A percentile compares a stretch with the other conserved stretches of the same genome.
These are phyloP conservation scores for Parapristionchus giblindavisi DNA, from an alignment of 2,888 invertebrate genomes.

Conservation along the genomic window DNA sequence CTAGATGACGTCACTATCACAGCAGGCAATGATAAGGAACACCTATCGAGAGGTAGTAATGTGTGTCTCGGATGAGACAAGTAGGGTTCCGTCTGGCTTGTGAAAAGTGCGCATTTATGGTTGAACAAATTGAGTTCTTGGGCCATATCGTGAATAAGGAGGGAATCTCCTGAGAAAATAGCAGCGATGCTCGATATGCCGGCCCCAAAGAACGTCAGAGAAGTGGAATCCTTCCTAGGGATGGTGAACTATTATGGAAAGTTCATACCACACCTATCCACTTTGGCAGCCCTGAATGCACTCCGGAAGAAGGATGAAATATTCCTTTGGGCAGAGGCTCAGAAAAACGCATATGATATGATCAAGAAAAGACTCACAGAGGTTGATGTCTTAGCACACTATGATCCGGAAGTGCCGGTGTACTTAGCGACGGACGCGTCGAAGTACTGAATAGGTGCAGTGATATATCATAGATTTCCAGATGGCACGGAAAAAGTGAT, in stretches of 20 bases:
- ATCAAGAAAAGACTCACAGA: background rate
- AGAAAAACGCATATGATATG: background rate
- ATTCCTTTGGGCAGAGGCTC: background rate
- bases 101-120: constrained; percentile 57
- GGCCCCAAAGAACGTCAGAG: constrained; percentile 52
- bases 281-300: constrained; percentile 49
- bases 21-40: constrained; percentile 40
- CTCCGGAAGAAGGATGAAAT: constrained; percentile 39
- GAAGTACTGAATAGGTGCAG: constrained; percentile 50
- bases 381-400: constrained; percentile 44
- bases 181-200: constrained; percentile 58
- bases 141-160: constrained; percentile 51
- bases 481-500: constrained; percentile 54
- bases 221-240: constrained; percentile 61
- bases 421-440: constrained; percentile 50
- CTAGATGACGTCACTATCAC: constrained; percentile 55
- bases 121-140: constrained; percentile 51
- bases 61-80: constrained; percentile 44
- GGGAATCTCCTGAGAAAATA: constrained; percentile 54
- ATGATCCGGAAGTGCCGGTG: constrained; percentile 41
- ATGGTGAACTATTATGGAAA: constrained; percentile 60
- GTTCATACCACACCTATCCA: constrained; percentile 59
- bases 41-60: constrained; percentile 44
- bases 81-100: too few species aligned
- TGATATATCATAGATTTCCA: constrained; percentile 56